Evolutionary conservation across 1,140 invertebrate species (phyloP), one percentile per base, ranked within the genome.

Genomic region (Lerema accius): DNA sequence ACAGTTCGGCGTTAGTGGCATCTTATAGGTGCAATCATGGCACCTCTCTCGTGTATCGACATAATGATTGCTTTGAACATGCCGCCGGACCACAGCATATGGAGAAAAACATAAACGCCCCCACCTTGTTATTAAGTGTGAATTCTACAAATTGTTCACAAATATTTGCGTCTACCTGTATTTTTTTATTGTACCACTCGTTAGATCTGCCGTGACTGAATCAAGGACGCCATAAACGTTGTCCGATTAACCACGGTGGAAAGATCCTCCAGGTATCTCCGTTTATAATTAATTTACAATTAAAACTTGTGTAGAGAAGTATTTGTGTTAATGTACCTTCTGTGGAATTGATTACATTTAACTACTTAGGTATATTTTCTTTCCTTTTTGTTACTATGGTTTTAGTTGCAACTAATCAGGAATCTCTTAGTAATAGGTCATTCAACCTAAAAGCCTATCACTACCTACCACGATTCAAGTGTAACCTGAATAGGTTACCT

Each of bases 111-210:
- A 15, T 68, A 69, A 75, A 76, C 67, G 62, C 76, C 67, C 64
- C 70, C 66, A 77, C 71, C 80, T 84, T 76, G 80, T 87, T 90
- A 87, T 88, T 90, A 90, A 81, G 87, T 88, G 87, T 88, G 87
- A 90, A 87, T 90, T 85, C 84, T 86, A 86, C 82, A 88, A 86
- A 90, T 86, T 82, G 87, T 87, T 88, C 87, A 84, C 87, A 90
- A 90, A 90, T 90, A 90, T 90, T 90, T 90, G 85, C 83, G 79
- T 86, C 87, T 90, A 88, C 87, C 87, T 90, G 87, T 82, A 76
- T 75, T 82, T 87, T 84, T 88, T 82, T 75, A 76, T 64, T 14
- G 66, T n/a, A 58, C 66, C 76, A 81, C 76, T 80, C 71, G 73
- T 82, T 68, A 86, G 74, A 86, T 83, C 83, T 80, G 80, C 79